Percentiles rank a stretch among this genome's conserved stretches.
Conservation (phyloP, 2,113 vertebrate genomes). For the Hypomesus transpacificus region DNA sequence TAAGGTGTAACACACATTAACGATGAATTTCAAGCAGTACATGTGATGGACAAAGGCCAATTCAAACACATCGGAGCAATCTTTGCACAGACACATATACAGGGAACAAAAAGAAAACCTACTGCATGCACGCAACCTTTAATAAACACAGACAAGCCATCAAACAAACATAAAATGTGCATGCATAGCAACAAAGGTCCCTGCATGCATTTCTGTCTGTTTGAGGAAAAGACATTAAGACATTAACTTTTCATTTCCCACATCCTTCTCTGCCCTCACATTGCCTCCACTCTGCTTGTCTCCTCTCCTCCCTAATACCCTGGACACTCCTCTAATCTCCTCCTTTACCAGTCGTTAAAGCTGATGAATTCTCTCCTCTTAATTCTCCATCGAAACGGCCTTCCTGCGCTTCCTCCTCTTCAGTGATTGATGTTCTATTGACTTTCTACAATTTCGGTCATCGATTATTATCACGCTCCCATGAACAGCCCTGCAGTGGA, state of each 20-base stretch:
- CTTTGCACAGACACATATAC: too few species aligned
- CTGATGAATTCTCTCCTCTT: conserved; percentile 2
- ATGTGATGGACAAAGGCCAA: too few species aligned
- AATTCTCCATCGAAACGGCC: conserved; percentile 12
- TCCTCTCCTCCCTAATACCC: conserved; percentile 8
- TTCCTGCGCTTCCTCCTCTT: conserved; percentile 4
- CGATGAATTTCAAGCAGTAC: too few species aligned
- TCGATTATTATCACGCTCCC: conserved; percentile 24
- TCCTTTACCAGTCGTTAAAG: not conserved
- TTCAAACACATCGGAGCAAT: too few species aligned
- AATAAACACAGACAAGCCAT: not conserved
- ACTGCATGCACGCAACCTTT: conserved; percentile 23
- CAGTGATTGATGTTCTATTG: conserved; percentile 40
- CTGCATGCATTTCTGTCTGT: conserved; percentile 7
- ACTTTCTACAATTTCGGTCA: not conserved
- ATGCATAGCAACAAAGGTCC: not conserved
- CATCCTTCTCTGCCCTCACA: conserved; percentile 1
- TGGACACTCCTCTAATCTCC: not conserved
- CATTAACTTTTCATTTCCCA: not conserved
- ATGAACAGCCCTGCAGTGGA: conserved; percentile 31
- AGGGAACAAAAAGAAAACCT: conserved; percentile 6
- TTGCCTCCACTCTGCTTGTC: not conserved
- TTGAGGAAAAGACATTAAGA: conserved; percentile 6
- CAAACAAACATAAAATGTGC: not conserved
- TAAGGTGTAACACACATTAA: too few species aligned